Evolutionary conservation across 2,113 vertebrate genomes (phyloP), one percentile per base, ranked within the genome.

Genomic region (Tinamus guttatus): DNA sequence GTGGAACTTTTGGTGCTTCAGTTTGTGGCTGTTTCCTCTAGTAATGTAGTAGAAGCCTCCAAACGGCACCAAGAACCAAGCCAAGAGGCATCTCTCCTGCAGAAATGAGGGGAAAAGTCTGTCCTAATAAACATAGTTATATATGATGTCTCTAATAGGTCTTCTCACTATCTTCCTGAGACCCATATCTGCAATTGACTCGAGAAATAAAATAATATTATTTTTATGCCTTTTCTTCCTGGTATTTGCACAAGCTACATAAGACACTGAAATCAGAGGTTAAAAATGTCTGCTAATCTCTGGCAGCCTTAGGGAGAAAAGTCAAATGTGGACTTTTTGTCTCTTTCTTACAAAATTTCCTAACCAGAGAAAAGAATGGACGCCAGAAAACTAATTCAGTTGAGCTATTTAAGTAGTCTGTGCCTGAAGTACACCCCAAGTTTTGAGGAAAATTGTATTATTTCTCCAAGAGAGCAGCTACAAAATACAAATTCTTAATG

Each of bases 401-500:
- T 51, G 19, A 36, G 9, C 38, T 87, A 19, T 40, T 34, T 13
- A 18, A 79, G 12, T 41, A 56, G 14, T 34, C 17, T 62, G 16
- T 45, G 13, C 8, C 58, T 85, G 62, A 58, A 94, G 79, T 41
- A 38, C 21, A 82, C 28, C 18, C 8, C 22, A 38, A 41, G 21
- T 82, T 89, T 89, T 43, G 67, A 89, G 54, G 34, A 27, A 91
- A 87, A 89, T 30, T 38, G 22, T 52, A 30, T 56, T 73, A 27
- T 90, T 89, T 69, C 75, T 89, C 63, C 78, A 69, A 85, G 85
- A 60, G 8, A 73, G 47, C 62, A 65, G 79, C 32, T 73, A 69
- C 24, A 89, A 85, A 93, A 81, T 51, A 74, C 21, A 73, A 58
- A 79, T 79, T 92, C 74, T 4, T 96, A 87, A 93, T 89, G 58